Conservation (phyloP, 2,797 vertebrate genomes). For the Lagocephalus sceleratus region DNA sequence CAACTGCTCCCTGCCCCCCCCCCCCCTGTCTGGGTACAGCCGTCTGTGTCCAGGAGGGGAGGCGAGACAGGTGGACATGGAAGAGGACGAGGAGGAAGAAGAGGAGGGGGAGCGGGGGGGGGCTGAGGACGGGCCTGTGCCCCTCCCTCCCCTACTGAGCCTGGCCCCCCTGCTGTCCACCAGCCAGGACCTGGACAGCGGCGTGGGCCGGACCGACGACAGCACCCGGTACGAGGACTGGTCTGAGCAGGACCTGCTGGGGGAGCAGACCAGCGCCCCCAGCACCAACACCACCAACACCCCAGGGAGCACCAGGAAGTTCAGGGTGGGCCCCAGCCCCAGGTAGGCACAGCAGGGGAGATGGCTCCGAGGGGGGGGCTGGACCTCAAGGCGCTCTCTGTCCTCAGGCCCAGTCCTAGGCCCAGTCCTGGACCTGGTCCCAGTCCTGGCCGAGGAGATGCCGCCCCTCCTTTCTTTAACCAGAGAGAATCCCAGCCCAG, state of each 20-base stretch:
- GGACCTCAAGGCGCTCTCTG: not conserved
- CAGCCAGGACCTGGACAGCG: slow-evolving; percentile 85
- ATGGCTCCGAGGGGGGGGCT: too few species aligned
- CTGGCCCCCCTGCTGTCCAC: slow-evolving; percentile 65
- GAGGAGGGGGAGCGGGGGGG: slow-evolving; percentile 24
- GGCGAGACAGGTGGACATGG: slow-evolving; percentile 3
- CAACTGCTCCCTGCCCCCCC: slow-evolving; percentile 26
- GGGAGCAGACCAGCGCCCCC: slow-evolving; percentile 76
- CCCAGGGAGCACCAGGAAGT: slow-evolving; percentile 76
- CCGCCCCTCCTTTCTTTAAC: slow-evolving; percentile 58
- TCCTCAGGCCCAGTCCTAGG: slow-evolving; percentile 43
- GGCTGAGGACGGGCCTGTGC: slow-evolving; percentile 24
- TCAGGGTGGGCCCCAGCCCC: slow-evolving; percentile 62
- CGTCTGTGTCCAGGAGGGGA: slow-evolving; percentile 10
- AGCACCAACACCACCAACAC: slow-evolving; percentile 77
- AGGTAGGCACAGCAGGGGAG: too few species aligned
- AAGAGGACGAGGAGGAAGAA: slow-evolving; percentile 32
- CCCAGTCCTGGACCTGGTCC: slow-evolving; percentile 34
- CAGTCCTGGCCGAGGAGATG: slow-evolving; percentile 39
- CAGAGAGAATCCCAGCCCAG: slow-evolving; percentile 78
- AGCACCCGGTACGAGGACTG: slow-evolving; percentile 83
- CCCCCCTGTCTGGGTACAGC: slow-evolving; percentile 39
- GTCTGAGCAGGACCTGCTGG: slow-evolving; percentile 81
- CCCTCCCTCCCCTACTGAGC: slow-evolving; percentile 40
- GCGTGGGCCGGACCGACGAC: slow-evolving; percentile 83